Conservation (phyloP, 2,113 vertebrate genomes). For the Malurus cyaneus region DNA sequence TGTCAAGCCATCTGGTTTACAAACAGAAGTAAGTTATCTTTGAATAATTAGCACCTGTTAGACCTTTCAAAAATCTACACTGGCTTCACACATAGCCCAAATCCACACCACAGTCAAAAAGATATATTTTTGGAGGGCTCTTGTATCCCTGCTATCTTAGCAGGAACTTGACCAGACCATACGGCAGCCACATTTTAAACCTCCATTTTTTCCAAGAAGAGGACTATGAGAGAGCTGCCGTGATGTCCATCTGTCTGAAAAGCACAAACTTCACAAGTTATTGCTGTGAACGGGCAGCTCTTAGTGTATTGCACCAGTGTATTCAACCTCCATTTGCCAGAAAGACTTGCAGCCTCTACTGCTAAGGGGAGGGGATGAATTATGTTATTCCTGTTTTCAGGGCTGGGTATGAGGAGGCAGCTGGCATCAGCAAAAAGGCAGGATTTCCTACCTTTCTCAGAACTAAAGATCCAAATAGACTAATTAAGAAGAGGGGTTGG, state of each 20-base stretch:
- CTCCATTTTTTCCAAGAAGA: background rate
- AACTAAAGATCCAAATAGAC: background rate
- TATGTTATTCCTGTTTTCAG: background rate
- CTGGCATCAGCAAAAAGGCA: background rate
- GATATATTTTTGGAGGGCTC: background rate
- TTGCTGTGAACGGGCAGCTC: background rate
- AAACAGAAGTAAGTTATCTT: constrained; percentile 48
- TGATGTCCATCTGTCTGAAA: background rate
- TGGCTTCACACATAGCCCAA: background rate
- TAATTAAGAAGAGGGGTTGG: background rate
- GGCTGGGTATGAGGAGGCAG: background rate
- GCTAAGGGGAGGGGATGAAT: background rate
- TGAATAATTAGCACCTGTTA: constrained; percentile 8
- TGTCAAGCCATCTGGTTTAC: constrained; percentile 91
- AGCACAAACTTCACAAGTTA: background rate
- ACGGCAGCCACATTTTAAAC: background rate
- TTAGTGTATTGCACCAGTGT: background rate
- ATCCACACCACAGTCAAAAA: background rate
- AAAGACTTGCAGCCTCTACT: background rate
- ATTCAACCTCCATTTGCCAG: background rate
- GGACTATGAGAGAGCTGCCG: background rate
- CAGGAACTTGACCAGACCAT: background rate
- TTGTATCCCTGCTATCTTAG: background rate
- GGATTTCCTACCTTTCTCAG: background rate
- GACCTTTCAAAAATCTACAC: background rate